Evolutionary conservation across 1,140 invertebrate genomes (phyloP).

Genomic region (Zaprionus capensis): DNA sequence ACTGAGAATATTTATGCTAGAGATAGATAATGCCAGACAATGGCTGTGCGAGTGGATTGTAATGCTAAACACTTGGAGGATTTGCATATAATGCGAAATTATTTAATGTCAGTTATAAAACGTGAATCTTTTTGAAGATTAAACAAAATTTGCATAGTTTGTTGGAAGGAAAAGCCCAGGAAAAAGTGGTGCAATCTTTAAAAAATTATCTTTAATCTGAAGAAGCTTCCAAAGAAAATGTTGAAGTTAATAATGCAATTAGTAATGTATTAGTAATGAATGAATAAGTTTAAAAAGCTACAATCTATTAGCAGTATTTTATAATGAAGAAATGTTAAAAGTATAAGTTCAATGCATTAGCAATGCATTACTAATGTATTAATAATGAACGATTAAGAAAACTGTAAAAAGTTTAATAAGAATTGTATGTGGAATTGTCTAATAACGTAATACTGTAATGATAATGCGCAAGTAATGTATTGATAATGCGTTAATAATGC

Average conservation of each 20-base stretch:
- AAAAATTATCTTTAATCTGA: not conserved
- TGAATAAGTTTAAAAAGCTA: not conserved
- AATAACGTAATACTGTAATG: no score
- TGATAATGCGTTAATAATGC: not conserved
- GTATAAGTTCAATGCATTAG: no score
- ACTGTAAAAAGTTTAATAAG: no score
- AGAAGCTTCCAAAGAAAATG: not conserved
- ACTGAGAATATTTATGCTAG: constrained; percentile 13
- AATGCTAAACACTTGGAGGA: not conserved
- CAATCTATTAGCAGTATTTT: not conserved
- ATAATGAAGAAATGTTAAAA: no score
- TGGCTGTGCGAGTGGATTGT: not conserved
- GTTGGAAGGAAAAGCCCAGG: not conserved
- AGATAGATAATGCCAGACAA: not conserved
- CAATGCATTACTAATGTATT: no score
- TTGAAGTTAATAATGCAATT: not conserved
- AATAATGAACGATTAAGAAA: no score
- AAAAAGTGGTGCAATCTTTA: not conserved
- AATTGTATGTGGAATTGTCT: not conserved
- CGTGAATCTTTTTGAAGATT: not conserved
- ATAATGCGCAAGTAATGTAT: no score
- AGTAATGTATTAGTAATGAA: not conserved
- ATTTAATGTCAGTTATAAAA: constrained; percentile 3
- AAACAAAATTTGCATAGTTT: not conserved
- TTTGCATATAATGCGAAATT: constrained; percentile 3